phyloP scores from a whole-genome alignment of 2,113 vertebrate genomes.

The Percopsis transmontana region DNA sequence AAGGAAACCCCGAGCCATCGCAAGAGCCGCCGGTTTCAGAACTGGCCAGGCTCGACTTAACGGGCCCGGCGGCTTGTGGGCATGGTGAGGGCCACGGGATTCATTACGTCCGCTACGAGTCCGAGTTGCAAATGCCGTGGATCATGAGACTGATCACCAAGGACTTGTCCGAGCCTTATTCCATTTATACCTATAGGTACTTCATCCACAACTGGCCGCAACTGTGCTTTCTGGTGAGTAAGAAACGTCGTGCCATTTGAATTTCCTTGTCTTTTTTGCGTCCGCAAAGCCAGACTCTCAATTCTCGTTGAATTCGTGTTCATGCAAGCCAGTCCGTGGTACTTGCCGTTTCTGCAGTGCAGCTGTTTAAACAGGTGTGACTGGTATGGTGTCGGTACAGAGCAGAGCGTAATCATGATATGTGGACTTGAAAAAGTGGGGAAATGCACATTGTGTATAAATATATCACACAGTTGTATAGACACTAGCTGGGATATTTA shows the following conservation, averaged over 20 bases:
- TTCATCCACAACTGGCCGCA: conserved; percentile 99
- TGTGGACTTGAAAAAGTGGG: neutral
- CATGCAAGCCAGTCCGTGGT: no score
- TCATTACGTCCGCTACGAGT: conserved; percentile 96
- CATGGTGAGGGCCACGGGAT: conserved; percentile 82
- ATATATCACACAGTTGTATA: neutral
- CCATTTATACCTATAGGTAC: conserved; percentile 99
- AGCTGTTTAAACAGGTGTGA: no score
- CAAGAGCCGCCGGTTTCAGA: conserved; percentile 76
- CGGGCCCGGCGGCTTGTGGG: conserved; percentile 45
- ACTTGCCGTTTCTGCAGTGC: no score
- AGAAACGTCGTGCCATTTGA: neutral
- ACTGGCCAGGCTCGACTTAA: conserved; percentile 75
- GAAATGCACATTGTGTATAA: neutral
- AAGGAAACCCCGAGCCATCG: conserved; percentile 74
- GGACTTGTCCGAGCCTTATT: conserved; percentile 99
- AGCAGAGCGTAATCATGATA: neutral
- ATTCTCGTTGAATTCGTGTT: neutral
- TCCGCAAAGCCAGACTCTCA: neutral
- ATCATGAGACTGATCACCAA: conserved; percentile 99
- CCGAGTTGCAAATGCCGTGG: conserved; percentile 99
- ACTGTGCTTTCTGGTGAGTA: conserved; percentile 99
- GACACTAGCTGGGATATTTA: neutral
- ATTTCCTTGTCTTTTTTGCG: neutral
- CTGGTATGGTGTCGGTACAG: neutral